Conservation (phyloP, 2,797 vertebrate genomes). For the Coracias cyanogaster region DNA sequence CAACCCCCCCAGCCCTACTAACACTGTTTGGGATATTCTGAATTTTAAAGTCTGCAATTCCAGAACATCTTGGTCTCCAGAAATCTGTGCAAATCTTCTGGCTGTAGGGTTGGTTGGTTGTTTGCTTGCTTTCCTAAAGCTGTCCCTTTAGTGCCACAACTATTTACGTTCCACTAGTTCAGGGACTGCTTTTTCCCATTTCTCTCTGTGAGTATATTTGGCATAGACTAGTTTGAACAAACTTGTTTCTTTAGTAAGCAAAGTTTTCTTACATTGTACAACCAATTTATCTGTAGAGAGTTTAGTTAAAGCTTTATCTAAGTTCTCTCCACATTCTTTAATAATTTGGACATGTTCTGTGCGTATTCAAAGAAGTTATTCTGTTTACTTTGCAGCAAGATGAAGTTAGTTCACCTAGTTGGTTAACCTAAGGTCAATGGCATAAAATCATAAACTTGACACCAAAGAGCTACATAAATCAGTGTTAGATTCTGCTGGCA, state of each 20-base stretch:
- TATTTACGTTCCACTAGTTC: background rate
- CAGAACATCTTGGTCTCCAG: background rate
- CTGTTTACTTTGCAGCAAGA: background rate
- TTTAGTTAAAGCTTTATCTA: background rate
- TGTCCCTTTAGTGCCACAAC: background rate
- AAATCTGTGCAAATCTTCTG: background rate
- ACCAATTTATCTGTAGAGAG: background rate
- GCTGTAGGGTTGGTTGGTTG: background rate
- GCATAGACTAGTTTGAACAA: background rate
- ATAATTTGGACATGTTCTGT: background rate
- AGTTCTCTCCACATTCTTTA: background rate
- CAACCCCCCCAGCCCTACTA: background rate
- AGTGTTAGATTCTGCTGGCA: background rate
- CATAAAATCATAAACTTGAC: conserved; percentile 9
- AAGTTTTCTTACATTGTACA: background rate
- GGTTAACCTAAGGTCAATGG: background rate
- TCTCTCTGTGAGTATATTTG: background rate
- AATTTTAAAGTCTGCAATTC: background rate
- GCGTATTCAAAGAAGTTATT: background rate
- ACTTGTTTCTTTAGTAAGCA: background rate
- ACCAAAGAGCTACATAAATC: background rate
- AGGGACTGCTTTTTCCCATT: background rate
- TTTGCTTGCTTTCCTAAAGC: background rate
- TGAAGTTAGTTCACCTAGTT: background rate
- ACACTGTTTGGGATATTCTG: background rate